Evolutionary conservation across 2,797 vertebrate genomes (phyloP).

Genomic region (Momotus momota): DNA sequence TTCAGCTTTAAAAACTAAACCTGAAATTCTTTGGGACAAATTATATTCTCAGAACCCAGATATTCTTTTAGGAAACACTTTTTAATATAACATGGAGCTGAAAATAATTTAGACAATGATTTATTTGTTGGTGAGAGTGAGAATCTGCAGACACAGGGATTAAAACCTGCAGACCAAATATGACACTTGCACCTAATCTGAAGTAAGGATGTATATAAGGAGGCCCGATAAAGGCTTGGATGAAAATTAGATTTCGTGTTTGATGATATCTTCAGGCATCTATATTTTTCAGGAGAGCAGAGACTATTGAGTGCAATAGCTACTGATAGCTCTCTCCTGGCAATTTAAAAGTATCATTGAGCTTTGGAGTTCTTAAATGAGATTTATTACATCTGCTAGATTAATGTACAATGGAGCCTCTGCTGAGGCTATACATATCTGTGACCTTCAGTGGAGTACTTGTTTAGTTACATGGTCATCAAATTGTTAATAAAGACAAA

Average conservation of each 20-base stretch:
- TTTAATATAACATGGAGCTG: neutral
- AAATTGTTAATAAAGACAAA: neutral
- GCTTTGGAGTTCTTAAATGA: constrained; percentile 19
- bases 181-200: neutral
- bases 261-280: neutral
- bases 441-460: neutral
- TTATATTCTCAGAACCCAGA: neutral
- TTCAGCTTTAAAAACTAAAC: neutral
- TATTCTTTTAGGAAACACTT: neutral
- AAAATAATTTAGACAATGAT: neutral
- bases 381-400: constrained; percentile 21
- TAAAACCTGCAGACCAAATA: neutral
- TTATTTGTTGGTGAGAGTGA: neutral
- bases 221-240: neutral
- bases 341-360: neutral
- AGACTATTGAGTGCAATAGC: neutral
- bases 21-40: neutral
- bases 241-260: constrained; percentile 4
- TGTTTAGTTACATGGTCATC: neutral
- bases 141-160: constrained; percentile 1
- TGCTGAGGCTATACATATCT: neutral
- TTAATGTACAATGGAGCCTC: neutral
- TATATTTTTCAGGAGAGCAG: neutral
- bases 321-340: neutral
- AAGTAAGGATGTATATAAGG: neutral